A percentile compares a stretch with the other conserved stretches of the same genome.
These are phyloP conservation scores for Drosophila arawakana DNA, from an alignment of 1,140 invertebrate species.

Conservation along the genomic window DNA sequence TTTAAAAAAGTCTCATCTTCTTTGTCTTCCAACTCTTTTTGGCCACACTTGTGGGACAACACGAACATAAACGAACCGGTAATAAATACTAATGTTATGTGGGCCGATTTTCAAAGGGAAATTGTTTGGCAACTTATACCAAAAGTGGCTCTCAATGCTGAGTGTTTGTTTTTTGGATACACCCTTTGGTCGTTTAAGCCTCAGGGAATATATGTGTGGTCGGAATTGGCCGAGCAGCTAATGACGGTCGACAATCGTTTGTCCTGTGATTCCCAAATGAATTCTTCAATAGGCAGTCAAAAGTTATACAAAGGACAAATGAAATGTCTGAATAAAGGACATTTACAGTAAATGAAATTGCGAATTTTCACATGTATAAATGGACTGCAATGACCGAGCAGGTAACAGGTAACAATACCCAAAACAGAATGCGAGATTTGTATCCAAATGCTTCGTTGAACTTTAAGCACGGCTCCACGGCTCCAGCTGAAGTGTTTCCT, in stretches of 20 bases:
- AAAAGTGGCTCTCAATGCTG: slow-evolving; percentile 14
- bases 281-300: slow-evolving; percentile 17
- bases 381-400: slow-evolving; percentile 14
- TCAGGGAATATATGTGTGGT: slow-evolving; percentile 20
- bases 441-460: slow-evolving; percentile 16
- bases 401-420: slow-evolving; percentile 22
- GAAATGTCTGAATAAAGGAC: slow-evolving; percentile 4
- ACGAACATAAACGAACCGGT: slow-evolving; percentile 1
- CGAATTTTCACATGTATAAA: slow-evolving; percentile 24
- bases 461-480: background rate
- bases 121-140: slow-evolving; percentile 37
- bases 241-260: slow-evolving; percentile 42
- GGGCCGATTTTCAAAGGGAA: slow-evolving; percentile 49
- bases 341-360: slow-evolving; percentile 36
- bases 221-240: slow-evolving; percentile 29
- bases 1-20: background rate
- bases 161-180: slow-evolving; percentile 21
- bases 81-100: slow-evolving; percentile 72
- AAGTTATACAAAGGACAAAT: slow-evolving; percentile 17
- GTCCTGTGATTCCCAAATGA: slow-evolving; percentile 34
- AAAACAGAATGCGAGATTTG: slow-evolving; percentile 14
- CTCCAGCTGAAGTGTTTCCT: slow-evolving; percentile 45
- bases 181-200: slow-evolving; percentile 14
- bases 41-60: background rate
- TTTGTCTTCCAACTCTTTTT: background rate